These are phyloP conservation scores for Drosophila kambysellisi DNA, from an alignment of 2,888 invertebrate genomes.

Conservation along the genomic window DNA sequence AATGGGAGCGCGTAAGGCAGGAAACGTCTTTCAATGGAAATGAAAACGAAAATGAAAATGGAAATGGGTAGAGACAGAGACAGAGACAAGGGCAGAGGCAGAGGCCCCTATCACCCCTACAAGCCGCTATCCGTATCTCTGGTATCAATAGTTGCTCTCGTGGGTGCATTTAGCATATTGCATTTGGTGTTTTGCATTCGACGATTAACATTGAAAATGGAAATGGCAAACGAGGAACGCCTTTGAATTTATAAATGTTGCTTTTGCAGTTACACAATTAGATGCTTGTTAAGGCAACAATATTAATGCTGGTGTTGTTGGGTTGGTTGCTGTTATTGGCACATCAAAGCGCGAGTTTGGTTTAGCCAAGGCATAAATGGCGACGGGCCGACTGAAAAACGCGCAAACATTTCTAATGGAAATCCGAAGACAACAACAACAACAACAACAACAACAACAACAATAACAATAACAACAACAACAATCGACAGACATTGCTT, in stretches of 20 bases:
- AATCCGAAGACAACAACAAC: constrained; percentile 42
- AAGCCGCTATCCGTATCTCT: background rate
- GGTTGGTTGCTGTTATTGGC: constrained; percentile 28
- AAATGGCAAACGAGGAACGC: constrained; percentile 49
- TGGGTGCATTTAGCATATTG: constrained; percentile 52
- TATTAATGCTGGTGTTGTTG: constrained; percentile 21
- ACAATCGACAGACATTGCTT: constrained; percentile 46
- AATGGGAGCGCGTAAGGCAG: constrained; percentile 54
- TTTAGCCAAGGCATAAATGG: constrained; percentile 57
- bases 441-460: constrained; percentile 8
- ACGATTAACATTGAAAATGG: constrained; percentile 80
- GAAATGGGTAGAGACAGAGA: constrained; percentile 43
- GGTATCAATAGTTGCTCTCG: constrained; percentile 33
- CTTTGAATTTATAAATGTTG: constrained; percentile 73
- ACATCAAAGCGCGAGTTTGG: constrained; percentile 47
- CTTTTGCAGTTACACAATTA: constrained; percentile 74
- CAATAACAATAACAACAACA: constrained; percentile 16
- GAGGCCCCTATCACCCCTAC: background rate
- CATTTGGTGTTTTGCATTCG: constrained; percentile 48
- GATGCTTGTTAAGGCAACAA: constrained; percentile 62
- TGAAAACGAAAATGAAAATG: constrained; percentile 77
- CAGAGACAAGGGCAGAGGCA: background rate
- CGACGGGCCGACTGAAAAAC: constrained; percentile 60
- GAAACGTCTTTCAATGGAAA: constrained; percentile 80
- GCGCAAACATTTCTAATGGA: constrained; percentile 78